Percentiles rank a stretch among this genome's conserved stretches.
These are phyloP conservation scores for Pygocentrus nattereri DNA, from an alignment of 2,797 vertebrate species.

Conservation along the genomic window DNA sequence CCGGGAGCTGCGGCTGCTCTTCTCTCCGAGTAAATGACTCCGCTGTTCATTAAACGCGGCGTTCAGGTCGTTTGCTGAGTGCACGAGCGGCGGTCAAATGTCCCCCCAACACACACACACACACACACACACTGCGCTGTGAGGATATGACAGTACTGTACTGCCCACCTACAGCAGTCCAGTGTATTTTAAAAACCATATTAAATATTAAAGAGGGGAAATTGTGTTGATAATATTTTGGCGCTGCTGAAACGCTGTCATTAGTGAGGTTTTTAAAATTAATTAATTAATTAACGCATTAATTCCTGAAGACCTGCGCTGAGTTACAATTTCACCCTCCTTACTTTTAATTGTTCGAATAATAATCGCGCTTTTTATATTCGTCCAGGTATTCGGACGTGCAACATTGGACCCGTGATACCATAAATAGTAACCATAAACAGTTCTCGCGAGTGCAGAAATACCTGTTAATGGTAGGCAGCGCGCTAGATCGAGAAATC, in stretches of 20 bases:
- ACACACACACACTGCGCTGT: too few species aligned
- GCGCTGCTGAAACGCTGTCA: background rate
- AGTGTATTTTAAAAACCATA: background rate
- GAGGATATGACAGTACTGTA: background rate
- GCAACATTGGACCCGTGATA: background rate
- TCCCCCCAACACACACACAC: too few species aligned
- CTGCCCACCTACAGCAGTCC: too few species aligned
- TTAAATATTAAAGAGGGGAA: background rate
- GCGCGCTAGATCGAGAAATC: background rate
- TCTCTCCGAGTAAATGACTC: conserved; percentile 32
- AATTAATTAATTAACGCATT: conserved; percentile 39
- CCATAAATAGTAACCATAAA: background rate
- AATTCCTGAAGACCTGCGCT: conserved; percentile 66
- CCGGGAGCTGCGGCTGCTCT: conserved; percentile 36
- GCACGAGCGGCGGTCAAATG: too few species aligned
- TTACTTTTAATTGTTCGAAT: conserved; percentile 79
- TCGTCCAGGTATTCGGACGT: background rate
- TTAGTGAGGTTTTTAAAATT: too few species aligned
- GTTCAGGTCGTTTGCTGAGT: conserved; percentile 10
- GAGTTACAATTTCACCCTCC: conserved; percentile 81
- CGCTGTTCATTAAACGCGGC: conserved; percentile 31
- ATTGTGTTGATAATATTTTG: background rate
- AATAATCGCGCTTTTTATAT: conserved; percentile 54
- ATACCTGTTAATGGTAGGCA: background rate
- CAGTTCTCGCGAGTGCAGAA: background rate